Conservation (phyloP, 2,113 vertebrate species). For the Tonatia bakeri region DNA sequence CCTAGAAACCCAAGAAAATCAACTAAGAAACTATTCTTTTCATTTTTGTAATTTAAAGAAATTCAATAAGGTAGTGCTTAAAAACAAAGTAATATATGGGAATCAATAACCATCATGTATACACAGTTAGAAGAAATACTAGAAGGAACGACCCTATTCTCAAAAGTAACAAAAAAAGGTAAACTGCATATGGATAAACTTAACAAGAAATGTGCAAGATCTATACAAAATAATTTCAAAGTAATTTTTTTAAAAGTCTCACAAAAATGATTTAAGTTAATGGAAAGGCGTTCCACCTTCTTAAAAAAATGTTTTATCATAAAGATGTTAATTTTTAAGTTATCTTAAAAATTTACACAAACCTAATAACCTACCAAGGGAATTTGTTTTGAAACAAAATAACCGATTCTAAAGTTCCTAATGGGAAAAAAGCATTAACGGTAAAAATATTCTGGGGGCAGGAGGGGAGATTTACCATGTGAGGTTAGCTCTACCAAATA, state of each 20-base stretch:
- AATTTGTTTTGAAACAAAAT: not conserved
- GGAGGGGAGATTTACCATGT: not conserved
- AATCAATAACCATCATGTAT: not conserved
- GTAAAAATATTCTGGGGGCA: not conserved
- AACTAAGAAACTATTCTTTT: not conserved
- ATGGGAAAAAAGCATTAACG: not conserved
- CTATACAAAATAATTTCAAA: not conserved
- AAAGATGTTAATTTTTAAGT: not conserved
- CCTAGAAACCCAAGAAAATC: slow-evolving; percentile 17
- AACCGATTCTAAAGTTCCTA: not conserved
- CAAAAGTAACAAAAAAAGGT: not conserved
- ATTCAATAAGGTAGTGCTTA: not conserved
- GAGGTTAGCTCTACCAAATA: not conserved
- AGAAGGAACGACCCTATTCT: not conserved
- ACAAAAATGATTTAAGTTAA: not conserved
- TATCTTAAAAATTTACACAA: not conserved
- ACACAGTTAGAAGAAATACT: not conserved
- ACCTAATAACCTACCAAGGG: not conserved
- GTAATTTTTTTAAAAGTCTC: not conserved
- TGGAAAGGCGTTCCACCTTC: not conserved
- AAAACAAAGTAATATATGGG: not conserved
- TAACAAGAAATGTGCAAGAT: not conserved
- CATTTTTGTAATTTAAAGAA: not conserved
- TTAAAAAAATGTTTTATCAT: not conserved
- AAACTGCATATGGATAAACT: not conserved